phyloP scores from a whole-genome alignment of 2,113 vertebrate species.

The Heptranchias perlo region DNA sequence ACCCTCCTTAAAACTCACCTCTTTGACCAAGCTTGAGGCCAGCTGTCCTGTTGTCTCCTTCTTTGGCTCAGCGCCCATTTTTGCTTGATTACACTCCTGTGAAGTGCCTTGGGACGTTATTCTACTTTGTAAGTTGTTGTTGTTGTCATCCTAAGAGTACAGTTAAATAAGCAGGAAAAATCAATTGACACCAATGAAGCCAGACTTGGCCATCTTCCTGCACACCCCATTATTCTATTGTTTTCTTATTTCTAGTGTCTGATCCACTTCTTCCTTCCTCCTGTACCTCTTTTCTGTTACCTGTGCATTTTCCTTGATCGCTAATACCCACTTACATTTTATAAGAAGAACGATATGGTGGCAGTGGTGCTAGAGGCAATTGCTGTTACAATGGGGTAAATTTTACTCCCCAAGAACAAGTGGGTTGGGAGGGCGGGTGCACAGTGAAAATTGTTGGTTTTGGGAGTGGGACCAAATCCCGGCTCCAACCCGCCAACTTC shows the following conservation, averaged over 20 bases:
- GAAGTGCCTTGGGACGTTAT: not conserved
- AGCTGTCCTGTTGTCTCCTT: no score
- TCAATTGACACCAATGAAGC: not conserved
- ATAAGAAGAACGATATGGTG: not conserved
- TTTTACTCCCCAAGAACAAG: no score
- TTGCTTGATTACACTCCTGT: not conserved
- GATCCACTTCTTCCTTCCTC: not conserved
- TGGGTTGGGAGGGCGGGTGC: no score
- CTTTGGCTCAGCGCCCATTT: no score
- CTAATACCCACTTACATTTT: no score
- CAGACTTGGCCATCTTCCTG: not conserved
- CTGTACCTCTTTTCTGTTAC: not conserved
- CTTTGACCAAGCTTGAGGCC: no score
- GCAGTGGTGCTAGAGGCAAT: not conserved
- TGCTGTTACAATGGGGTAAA: no score
- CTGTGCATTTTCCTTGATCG: not conserved
- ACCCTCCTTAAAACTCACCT: no score
- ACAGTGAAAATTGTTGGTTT: no score
- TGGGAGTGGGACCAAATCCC: no score
- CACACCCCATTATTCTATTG: not conserved
- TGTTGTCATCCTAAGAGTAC: not conserved
- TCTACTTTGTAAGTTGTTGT: not conserved
- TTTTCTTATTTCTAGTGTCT: not conserved
- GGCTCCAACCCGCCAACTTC: no score
- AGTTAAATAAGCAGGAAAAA: not conserved